These are phyloP conservation scores for Eonycteris spelaea DNA, from an alignment of 2,113 vertebrate species.

Conservation along the genomic window DNA sequence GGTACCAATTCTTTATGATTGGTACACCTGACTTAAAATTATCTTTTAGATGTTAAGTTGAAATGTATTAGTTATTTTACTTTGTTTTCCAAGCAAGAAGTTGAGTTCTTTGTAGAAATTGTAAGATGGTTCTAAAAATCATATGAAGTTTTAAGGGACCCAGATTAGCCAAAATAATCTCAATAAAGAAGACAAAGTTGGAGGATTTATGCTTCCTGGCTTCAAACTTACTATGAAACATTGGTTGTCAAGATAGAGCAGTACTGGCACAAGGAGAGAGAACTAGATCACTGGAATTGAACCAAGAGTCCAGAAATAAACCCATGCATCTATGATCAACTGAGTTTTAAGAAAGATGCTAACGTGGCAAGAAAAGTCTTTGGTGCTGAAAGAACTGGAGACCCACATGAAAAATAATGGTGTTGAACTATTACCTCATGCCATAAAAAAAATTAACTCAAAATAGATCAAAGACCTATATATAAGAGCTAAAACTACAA, in stretches of 20 bases:
- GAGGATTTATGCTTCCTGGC: neutral
- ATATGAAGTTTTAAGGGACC: neutral
- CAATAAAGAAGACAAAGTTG: neutral
- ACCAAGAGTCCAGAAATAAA: neutral
- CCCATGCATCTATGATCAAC: neutral
- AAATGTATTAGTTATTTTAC: neutral
- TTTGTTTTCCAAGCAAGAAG: neutral
- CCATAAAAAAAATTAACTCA: neutral
- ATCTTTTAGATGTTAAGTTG: neutral
- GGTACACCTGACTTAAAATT: neutral
- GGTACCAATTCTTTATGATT: neutral
- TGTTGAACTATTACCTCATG: neutral
- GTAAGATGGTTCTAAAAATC: neutral
- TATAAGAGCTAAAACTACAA: neutral
- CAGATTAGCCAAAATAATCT: neutral
- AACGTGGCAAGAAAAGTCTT: neutral
- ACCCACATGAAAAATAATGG: neutral
- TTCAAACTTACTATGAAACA: neutral
- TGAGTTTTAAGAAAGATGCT: neutral
- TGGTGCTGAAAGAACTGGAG: neutral
- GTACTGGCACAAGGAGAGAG: neutral
- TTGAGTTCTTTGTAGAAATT: neutral
- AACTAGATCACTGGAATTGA: neutral
- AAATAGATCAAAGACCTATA: neutral
- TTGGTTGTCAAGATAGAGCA: neutral